A percentile compares a stretch with the other conserved stretches of the same genome.
phyloP scores from a whole-genome alignment of 2,113 vertebrate genomes.

The Xiphias gladius region DNA sequence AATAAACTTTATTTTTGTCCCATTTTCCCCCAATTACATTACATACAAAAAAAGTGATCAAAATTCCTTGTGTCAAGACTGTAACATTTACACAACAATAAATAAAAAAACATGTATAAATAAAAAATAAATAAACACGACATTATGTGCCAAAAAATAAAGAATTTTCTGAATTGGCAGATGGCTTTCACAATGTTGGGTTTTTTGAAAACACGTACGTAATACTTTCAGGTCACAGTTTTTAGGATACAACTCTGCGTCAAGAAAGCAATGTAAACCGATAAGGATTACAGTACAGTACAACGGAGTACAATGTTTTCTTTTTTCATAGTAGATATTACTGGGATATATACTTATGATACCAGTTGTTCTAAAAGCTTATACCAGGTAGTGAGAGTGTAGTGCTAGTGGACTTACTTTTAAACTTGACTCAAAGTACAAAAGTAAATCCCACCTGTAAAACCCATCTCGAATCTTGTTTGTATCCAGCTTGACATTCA shows the following conservation, averaged over 20 bases:
- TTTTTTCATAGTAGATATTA: constrained; percentile 74
- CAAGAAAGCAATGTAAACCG: constrained; percentile 81
- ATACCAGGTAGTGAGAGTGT: constrained; percentile 83
- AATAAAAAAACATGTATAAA: constrained; percentile 85
- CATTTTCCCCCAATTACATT: constrained; percentile 72
- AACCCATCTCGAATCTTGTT: constrained; percentile 69
- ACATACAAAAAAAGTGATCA: constrained; percentile 85
- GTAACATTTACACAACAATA: constrained; percentile 84
- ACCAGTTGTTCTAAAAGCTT: constrained; percentile 84
- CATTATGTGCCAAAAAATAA: constrained; percentile 84
- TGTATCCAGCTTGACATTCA: constrained; percentile 81
- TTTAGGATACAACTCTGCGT: constrained; percentile 81
- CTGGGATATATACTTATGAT: constrained; percentile 73
- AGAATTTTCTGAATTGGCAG: constrained; percentile 79
- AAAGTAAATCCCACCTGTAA: constrained; percentile 71
- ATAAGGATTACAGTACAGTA: constrained; percentile 82
- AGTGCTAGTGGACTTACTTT: constrained; percentile 79
- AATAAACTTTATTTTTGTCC: constrained; percentile 86
- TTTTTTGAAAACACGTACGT: constrained; percentile 79
- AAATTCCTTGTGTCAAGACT: constrained; percentile 80
- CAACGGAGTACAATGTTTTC: constrained; percentile 75
- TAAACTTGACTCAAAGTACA: constrained; percentile 63
- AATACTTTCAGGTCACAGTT: constrained; percentile 87
- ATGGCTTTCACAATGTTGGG: constrained; percentile 83
- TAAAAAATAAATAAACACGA: constrained; percentile 86